Percentiles rank a stretch among this genome's conserved stretches.
phyloP scores from a whole-genome alignment of 2,888 invertebrate genomes.

The Cryptus viduatorius region DNA sequence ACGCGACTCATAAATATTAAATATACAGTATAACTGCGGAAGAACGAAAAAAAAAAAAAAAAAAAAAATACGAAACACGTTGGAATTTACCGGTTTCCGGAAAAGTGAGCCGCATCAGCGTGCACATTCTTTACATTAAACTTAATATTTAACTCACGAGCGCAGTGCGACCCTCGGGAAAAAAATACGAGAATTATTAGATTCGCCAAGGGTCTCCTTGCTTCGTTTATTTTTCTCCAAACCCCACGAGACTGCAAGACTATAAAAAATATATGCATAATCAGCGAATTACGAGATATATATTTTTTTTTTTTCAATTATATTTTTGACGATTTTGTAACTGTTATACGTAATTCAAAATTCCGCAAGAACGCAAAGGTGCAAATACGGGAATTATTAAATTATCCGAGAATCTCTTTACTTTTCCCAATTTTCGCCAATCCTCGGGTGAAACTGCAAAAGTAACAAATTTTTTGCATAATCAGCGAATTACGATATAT shows the following conservation, averaged over 20 bases:
- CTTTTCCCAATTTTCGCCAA: no score
- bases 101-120: constrained; percentile 9
- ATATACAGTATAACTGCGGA: not conserved
- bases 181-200: not conserved
- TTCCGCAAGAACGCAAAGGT: no score
- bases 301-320: not conserved
- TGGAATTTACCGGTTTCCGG: constrained; percentile 18
- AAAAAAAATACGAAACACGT: not conserved
- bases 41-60: no score
- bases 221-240: not conserved
- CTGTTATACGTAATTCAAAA: no score
- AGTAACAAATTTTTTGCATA: not conserved
- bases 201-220: not conserved
- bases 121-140: constrained; percentile 14
- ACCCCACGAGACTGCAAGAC: not conserved
- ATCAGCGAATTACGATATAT: not conserved
- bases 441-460: no score
- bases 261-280: not conserved
- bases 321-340: no score
- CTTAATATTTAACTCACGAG: constrained; percentile 11
- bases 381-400: no score
- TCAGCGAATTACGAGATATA: not conserved
- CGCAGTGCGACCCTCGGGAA: not conserved
- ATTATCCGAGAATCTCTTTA: no score
- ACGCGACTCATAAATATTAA: constrained; percentile 31